Evolutionary conservation across 1,140 invertebrate species (phyloP), one percentile per base, ranked within the genome.

Genomic region (Bicyclus anynana): DNA sequence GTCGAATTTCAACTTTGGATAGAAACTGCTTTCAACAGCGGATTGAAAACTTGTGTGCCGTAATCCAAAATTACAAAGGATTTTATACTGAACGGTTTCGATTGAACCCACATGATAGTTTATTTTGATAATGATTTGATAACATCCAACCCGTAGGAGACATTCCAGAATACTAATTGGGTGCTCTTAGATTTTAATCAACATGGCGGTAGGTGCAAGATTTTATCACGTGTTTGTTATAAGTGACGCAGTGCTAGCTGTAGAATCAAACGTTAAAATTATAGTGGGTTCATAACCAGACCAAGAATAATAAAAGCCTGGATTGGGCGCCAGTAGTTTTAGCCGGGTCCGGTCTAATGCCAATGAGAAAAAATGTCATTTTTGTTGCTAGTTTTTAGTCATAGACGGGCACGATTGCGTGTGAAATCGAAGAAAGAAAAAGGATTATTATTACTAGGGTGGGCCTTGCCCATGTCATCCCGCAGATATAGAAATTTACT

Each of bases 61-160:
- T 20, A 12, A 26, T 44, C 26, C 10, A 5, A 21, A n/a, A 33
- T 20, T 16, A 6, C 10, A 2, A 1, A 12, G 12, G 26, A 12
- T 65, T 80, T 66, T 79, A 77, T 84, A 80, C 49, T 48, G 1
- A 33, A 60, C 12, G 13, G 44, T 65, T 72, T 80, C 72, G 70
- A 80, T 78, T 65, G 13, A 20, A 55, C 75, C 77, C 75, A 42
- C 65, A 79, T 83, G 53, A 16, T n/a, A n/a, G n/a, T n/a, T n/a
- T n/a, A n/a, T n/a, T n/a, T 1, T 27, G 20, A 40, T 53, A 40
- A 69, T 7, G 1, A 10, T 14, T 16, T 16, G 62, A 77, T 75
- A 20, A 18, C 67, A 73, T 71, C 57, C 23, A 50, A 59, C 62
- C 60, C 53, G 26, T 47, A 53, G 55, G 51, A 37, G 7, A 13